A percentile compares a stretch with the other conserved stretches of the same genome.
phyloP scores from a whole-genome alignment of 2,888 invertebrate genomes.

The Pedicia rivosa region DNA sequence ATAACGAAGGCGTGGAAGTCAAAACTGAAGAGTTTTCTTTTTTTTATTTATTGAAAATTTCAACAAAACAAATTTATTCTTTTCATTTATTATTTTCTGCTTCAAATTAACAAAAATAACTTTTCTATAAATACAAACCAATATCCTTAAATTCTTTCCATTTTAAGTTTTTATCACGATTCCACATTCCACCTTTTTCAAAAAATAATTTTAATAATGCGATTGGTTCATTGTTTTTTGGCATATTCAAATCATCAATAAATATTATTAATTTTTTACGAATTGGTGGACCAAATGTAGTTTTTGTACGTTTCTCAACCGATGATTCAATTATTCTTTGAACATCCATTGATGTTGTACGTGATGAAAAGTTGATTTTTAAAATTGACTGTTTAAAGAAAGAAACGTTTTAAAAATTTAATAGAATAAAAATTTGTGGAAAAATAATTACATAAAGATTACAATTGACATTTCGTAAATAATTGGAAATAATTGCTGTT shows the following conservation, averaged over 20 bases:
- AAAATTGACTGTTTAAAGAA: constrained; percentile 54
- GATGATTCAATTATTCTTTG: constrained; percentile 75
- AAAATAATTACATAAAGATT: constrained; percentile 42
- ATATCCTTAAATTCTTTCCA: constrained; percentile 75
- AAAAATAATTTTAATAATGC: constrained; percentile 81
- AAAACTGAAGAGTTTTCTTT: no score
- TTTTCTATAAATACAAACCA: no score
- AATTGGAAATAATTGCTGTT: constrained; percentile 75
- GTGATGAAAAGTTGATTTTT: constrained; percentile 80
- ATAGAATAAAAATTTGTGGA: no score
- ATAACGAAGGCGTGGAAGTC: no score
- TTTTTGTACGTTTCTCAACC: constrained; percentile 80
- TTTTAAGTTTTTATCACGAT: constrained; percentile 72
- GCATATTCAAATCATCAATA: constrained; percentile 93
- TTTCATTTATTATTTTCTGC: no score
- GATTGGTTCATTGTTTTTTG: constrained; percentile 84
- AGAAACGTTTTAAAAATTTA: no score
- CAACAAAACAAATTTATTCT: no score
- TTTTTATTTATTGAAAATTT: no score
- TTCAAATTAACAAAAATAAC: no score
- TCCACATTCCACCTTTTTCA: constrained; percentile 78
- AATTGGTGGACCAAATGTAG: constrained; percentile 75
- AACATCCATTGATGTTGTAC: constrained; percentile 81
- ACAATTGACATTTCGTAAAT: constrained; percentile 51
- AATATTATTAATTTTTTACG: constrained; percentile 82